Evolutionary conservation across 2,113 vertebrate species (phyloP), one percentile per base, ranked within the genome.

Genomic region (Mionectes macconnelli): DNA sequence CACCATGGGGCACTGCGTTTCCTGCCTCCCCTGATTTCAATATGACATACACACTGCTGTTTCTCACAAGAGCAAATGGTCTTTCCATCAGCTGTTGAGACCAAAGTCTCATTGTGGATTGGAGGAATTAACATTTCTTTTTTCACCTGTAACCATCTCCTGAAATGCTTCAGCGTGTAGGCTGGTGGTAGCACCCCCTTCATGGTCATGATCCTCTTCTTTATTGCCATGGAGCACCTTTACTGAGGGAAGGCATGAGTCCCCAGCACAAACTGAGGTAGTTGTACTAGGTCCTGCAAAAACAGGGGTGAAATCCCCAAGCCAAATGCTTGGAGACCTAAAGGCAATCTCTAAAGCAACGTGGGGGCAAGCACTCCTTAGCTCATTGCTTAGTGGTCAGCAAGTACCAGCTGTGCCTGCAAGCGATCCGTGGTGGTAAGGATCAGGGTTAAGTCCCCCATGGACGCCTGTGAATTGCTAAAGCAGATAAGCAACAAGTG

Each of bases 161-260:
- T 35, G 59, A 44, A 84, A 44, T 1, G 1, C 8, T 82, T 79
- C 57, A 57, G 62, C 6, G 0, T 7, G 23, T 21, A 76, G 25
- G 13, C 30, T 78, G 66, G n/a, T n/a, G 1, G 2, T 12, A 62
- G 49, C 2, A 7, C 1, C 4, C n/a, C 28, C 2, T 44, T 73
- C 44, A 10, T 0, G 15, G n/a, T 53, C 37, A 37, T 40, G 22
- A 68, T 74, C 31, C 28, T 80, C 40, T 13, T 63, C 31, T 60
- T 82, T 72, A 49, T 35, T 68, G 23, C 59, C 19, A 4, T 6
- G 52, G n/a, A 47, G 20, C 13, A 50, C 11, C 19, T 72, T 60
- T 44, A 49, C 17, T 27, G 40, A 70, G 73, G 70, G 73, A 73
- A 50, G 30, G 27, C 17, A 11, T 2, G 52, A 55, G 42, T 6